phyloP scores from a whole-genome alignment of 1,140 invertebrate species.

The Philopotamus ludificatus region DNA sequence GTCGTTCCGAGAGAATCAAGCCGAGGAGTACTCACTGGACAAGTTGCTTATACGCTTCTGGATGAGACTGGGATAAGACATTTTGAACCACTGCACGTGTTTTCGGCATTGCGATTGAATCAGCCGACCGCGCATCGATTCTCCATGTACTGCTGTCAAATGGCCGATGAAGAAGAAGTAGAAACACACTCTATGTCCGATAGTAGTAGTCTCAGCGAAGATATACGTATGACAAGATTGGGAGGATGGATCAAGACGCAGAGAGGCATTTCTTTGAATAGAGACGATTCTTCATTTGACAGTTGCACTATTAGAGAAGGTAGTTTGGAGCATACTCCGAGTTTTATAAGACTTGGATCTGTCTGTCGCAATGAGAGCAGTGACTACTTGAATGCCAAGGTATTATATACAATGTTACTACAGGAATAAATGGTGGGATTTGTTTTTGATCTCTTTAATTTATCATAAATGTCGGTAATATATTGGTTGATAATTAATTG shows the following conservation, averaged over 20 bases:
- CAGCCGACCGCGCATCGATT: slow-evolving; percentile 64
- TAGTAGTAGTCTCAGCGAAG: slow-evolving; percentile 50
- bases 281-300: slow-evolving; percentile 49
- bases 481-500: no score
- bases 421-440: no score
- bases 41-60: slow-evolving; percentile 73
- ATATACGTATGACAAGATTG: slow-evolving; percentile 51
- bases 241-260: slow-evolving; percentile 50
- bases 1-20: slow-evolving; percentile 74
- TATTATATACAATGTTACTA: no score
- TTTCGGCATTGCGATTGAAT: slow-evolving; percentile 66
- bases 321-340: slow-evolving; percentile 51
- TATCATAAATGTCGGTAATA: no score
- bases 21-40: slow-evolving; percentile 69
- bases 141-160: slow-evolving; percentile 64
- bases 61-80: slow-evolving; percentile 74
- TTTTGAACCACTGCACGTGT: slow-evolving; percentile 74
- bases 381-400: slow-evolving; percentile 1
- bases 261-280: slow-evolving; percentile 48
- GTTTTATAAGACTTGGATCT: slow-evolving; percentile 45
- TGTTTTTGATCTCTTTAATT: no score
- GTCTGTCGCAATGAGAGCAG: slow-evolving; percentile 24
- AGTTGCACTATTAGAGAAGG: slow-evolving; percentile 43
- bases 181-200: slow-evolving; percentile 51
- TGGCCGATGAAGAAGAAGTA: slow-evolving; percentile 55